Percentiles rank a stretch among this genome's conserved stretches.
These are phyloP conservation scores for Iphiclides podalirius DNA, from an alignment of 2,888 invertebrate species.

Conservation along the genomic window DNA sequence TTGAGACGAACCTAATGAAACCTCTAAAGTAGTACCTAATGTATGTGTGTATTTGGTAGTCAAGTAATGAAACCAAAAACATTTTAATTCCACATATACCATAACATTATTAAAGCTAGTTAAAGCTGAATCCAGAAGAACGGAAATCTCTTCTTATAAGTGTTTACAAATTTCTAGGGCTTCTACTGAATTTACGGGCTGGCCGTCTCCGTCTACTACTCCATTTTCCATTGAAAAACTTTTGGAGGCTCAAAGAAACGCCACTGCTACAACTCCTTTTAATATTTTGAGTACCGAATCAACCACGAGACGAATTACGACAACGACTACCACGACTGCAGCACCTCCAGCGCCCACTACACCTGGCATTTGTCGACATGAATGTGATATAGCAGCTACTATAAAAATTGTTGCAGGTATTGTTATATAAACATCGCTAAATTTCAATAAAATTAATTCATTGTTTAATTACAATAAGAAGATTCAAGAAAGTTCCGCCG, in stretches of 20 bases:
- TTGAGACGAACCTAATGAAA: too few relatives aligned
- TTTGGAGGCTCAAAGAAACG: constrained; percentile 83
- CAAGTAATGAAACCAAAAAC: too few relatives aligned
- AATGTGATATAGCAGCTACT: constrained; percentile 92
- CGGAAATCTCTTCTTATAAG: too few relatives aligned
- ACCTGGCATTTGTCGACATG: constrained; percentile 87
- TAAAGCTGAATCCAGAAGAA: too few relatives aligned
- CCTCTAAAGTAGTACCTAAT: too few relatives aligned
- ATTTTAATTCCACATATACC: too few relatives aligned
- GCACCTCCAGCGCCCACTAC: constrained; percentile 87
- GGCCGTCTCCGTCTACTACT: constrained; percentile 93
- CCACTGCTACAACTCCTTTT: constrained; percentile 78
- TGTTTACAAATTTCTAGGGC: constrained; percentile 77
- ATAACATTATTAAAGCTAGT: too few relatives aligned
- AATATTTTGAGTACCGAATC: constrained; percentile 65
- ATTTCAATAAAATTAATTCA: background rate
- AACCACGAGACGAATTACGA: constrained; percentile 74
- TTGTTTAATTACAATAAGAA: too few relatives aligned
- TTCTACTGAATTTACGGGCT: constrained; percentile 94
- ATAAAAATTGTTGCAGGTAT: constrained; percentile 89
- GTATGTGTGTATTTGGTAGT: too few relatives aligned
- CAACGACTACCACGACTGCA: constrained; percentile 83
- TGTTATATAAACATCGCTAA: background rate
- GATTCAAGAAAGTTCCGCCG: too few relatives aligned
- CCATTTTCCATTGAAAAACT: constrained; percentile 91